Conservation (phyloP, 2,888 invertebrate genomes). For the Bellardia bayeri region DNA sequence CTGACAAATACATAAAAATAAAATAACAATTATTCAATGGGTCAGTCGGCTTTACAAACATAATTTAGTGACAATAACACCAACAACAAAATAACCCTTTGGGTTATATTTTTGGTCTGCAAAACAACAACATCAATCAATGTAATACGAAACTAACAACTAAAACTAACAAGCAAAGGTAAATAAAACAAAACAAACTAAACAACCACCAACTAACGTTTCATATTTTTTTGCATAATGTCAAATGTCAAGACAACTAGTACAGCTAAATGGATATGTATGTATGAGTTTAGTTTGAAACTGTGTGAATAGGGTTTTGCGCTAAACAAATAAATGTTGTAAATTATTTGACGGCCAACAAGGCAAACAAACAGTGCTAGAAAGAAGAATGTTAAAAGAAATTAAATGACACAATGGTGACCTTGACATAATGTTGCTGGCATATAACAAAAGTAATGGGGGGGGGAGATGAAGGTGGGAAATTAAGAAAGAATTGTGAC, state of each 20-base stretch:
- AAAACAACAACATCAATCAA: neutral
- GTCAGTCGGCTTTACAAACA: neutral
- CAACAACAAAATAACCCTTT: neutral
- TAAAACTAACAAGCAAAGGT: slow-evolving; percentile 34
- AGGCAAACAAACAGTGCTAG: neutral
- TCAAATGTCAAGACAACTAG: slow-evolving; percentile 63
- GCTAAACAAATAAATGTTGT: neutral
- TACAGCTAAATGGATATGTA: neutral
- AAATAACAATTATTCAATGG: slow-evolving; percentile 1
- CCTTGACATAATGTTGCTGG: slow-evolving; percentile 53
- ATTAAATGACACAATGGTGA: slow-evolving; percentile 46
- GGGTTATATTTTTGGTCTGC: neutral
- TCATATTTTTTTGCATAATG: slow-evolving; percentile 55
- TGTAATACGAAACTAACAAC: slow-evolving; percentile 23
- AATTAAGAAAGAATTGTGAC: slow-evolving; percentile 36
- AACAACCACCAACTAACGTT: slow-evolving; percentile 9
- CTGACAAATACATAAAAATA: slow-evolving; percentile 1
- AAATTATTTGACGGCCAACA: slow-evolving; percentile 12
- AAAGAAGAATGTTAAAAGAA: neutral
- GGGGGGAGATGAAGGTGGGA: no score
- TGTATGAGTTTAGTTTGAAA: slow-evolving; percentile 1
- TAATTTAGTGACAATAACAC: neutral
- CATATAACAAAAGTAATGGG: neutral
- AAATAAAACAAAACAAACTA: slow-evolving; percentile 17
- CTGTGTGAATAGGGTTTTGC: neutral